A percentile compares a stretch with the other conserved stretches of the same genome.
Evolutionary conservation across 2,888 invertebrate genomes (phyloP).

Genomic region (Eupeodes latifasciatus): DNA sequence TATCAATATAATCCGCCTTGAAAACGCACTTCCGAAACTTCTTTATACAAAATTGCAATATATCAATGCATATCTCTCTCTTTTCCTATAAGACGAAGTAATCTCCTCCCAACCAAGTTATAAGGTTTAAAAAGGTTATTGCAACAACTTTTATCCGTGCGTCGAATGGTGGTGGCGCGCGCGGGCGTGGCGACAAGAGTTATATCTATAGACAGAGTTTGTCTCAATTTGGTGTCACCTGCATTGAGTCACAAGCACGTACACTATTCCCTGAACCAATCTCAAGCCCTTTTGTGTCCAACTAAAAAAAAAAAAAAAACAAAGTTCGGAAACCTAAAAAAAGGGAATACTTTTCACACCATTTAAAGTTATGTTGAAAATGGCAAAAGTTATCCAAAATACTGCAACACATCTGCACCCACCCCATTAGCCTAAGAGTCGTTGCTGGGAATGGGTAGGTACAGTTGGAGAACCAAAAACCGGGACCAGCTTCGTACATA

Average conservation of each 20-base stretch:
- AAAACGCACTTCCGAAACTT: slow-evolving; percentile 20
- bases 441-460: neutral
- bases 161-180: too few species aligned
- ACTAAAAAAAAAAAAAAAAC: slow-evolving; percentile 17
- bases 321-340: slow-evolving; percentile 7
- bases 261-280: slow-evolving; percentile 31
- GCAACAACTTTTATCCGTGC: slow-evolving; percentile 62
- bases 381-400: slow-evolving; percentile 71
- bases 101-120: slow-evolving; percentile 18
- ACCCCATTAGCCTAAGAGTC: slow-evolving; percentile 25
- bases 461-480: neutral
- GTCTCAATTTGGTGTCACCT: slow-evolving; percentile 61
- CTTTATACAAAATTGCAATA: slow-evolving; percentile 48
- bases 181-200: neutral
- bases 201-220: slow-evolving; percentile 39
- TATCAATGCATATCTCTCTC: slow-evolving; percentile 24
- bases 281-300: slow-evolving; percentile 54
- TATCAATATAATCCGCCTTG: slow-evolving; percentile 20
- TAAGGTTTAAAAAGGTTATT: slow-evolving; percentile 39
- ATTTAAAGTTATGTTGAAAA: slow-evolving; percentile 68
- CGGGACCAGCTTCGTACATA: slow-evolving; percentile 40
- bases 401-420: slow-evolving; percentile 72
- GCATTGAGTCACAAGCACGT: slow-evolving; percentile 65
- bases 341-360: slow-evolving; percentile 60
- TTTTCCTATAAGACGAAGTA: slow-evolving; percentile 20